phyloP scores from a whole-genome alignment of 2,113 vertebrate genomes.

The Cariama cristata region DNA sequence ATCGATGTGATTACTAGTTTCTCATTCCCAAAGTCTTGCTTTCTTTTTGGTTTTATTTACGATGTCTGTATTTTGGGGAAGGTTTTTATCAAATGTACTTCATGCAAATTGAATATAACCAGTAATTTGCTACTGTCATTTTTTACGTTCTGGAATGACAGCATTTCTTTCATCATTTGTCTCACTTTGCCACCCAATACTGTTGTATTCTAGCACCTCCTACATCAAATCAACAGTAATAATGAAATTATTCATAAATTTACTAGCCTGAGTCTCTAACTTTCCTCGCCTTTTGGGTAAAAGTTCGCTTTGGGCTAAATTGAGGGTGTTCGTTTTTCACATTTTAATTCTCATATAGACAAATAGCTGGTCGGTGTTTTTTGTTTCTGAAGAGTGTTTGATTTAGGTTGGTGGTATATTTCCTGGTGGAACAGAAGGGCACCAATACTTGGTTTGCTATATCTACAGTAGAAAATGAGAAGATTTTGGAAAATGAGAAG shows the following conservation, averaged over 20 bases:
- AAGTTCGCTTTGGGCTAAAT: neutral
- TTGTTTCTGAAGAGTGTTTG: neutral
- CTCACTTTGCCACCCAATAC: neutral
- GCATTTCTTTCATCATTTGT: neutral
- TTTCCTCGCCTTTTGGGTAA: neutral
- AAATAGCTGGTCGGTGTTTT: neutral
- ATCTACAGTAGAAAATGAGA: neutral
- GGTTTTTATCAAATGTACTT: neutral
- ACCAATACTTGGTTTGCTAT: neutral
- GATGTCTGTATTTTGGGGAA: neutral
- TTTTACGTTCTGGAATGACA: neutral
- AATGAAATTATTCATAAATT: neutral
- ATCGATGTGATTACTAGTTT: neutral
- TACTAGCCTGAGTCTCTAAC: neutral
- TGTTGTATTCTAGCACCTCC: neutral
- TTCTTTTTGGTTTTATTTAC: neutral
- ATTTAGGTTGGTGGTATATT: neutral
- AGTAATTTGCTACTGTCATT: neutral
- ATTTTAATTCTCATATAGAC: neutral
- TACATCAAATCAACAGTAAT: neutral
- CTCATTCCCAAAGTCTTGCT: neutral
- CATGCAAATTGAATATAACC: neutral
- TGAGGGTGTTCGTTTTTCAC: neutral
- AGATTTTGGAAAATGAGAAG: neutral
- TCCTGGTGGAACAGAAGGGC: neutral